These are phyloP conservation scores for Albula goreensis DNA, from an alignment of 2,113 vertebrate genomes.

Conservation along the genomic window DNA sequence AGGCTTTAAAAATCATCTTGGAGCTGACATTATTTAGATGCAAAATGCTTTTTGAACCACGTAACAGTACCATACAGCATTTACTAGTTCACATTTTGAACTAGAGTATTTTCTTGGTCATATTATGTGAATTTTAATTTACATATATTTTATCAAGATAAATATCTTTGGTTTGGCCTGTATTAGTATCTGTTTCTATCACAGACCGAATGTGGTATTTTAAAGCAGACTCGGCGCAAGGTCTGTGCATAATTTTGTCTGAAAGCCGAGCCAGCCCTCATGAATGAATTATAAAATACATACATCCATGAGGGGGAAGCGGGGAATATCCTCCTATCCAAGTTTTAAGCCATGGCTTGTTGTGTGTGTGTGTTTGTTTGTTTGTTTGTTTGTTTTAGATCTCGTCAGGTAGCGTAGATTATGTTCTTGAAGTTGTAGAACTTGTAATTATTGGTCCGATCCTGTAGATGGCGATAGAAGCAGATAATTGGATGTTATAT, in stretches of 20 bases:
- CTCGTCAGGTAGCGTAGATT: too few relatives aligned
- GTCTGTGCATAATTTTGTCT: background rate
- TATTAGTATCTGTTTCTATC: too few relatives aligned
- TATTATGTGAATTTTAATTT: background rate
- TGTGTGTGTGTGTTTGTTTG: background rate
- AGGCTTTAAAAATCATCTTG: slow-evolving; percentile 20
- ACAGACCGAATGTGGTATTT: too few relatives aligned
- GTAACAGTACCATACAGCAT: background rate
- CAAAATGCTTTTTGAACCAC: background rate
- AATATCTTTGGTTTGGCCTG: background rate
- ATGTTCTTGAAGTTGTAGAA: background rate
- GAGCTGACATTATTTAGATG: background rate
- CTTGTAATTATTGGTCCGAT: slow-evolving; percentile 2
- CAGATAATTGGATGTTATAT: background rate
- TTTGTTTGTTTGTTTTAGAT: too few relatives aligned
- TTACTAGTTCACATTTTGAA: background rate
- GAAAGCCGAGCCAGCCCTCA: background rate
- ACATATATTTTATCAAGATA: background rate
- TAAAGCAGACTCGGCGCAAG: too few relatives aligned
- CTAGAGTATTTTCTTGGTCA: background rate
- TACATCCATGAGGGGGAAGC: background rate
- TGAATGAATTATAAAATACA: background rate
- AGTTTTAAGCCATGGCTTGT: background rate
- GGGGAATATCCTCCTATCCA: background rate
- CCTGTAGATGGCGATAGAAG: slow-evolving; percentile 4